Evolutionary conservation across 64 coral and sea anemone species (phyloP).

Genomic region (Catalaphyllia jardinei): DNA sequence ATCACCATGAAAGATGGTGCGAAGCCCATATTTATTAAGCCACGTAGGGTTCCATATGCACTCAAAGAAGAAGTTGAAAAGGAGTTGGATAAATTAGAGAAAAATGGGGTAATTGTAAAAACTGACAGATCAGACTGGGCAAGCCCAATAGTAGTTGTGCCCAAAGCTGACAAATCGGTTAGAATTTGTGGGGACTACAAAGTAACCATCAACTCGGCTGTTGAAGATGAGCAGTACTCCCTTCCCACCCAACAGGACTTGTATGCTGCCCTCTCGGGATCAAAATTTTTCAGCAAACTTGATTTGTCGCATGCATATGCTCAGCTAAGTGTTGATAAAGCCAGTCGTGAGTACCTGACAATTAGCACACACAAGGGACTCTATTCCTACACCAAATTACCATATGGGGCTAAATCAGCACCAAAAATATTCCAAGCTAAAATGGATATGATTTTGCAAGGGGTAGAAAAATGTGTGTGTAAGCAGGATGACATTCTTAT

Average conservation of each 20-base stretch:
- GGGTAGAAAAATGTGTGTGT: slow-evolving; percentile 51
- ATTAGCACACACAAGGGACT: slow-evolving; percentile 16
- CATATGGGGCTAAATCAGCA: slow-evolving; percentile 56
- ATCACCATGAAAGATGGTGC: slow-evolving; percentile 43
- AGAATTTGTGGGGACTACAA: no score
- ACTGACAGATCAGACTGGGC: slow-evolving; percentile 37
- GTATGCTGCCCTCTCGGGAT: slow-evolving; percentile 33
- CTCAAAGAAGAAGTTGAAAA: slow-evolving; percentile 60
- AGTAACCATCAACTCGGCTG: slow-evolving; percentile 29
- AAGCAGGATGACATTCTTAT: neutral
- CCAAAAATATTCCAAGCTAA: slow-evolving; percentile 52
- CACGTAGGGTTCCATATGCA: slow-evolving; percentile 54
- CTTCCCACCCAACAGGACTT: slow-evolving; percentile 58
- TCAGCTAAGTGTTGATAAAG: slow-evolving; percentile 41
- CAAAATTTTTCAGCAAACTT: slow-evolving; percentile 55
- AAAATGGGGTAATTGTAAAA: slow-evolving; percentile 57
- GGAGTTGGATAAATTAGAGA: slow-evolving; percentile 54
- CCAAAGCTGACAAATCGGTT: slow-evolving; percentile 55
- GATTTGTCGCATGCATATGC: slow-evolving; percentile 63
- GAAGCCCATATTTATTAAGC: neutral
- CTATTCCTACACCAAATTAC: no score
- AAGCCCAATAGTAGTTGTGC: slow-evolving; percentile 54
- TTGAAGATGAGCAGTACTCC: slow-evolving; percentile 65
- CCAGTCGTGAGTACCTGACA: slow-evolving; percentile 28
- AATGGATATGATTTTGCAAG: slow-evolving; percentile 57